Conservation (phyloP, 1,140 invertebrate genomes). For the Metaphire vulgaris region DNA sequence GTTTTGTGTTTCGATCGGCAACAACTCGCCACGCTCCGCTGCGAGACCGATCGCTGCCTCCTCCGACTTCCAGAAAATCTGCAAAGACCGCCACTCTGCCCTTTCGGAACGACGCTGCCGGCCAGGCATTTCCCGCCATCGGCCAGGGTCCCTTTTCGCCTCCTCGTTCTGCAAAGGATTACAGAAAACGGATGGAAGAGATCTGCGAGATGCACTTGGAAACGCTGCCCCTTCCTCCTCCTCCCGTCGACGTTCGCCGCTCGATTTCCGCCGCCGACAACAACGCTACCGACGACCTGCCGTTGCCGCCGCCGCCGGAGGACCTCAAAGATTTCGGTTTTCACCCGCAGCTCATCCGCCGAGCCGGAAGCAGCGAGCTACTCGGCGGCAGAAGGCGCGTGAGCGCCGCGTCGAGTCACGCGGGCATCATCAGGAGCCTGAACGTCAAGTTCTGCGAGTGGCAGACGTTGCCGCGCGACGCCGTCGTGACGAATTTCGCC, state of each 20-base stretch:
- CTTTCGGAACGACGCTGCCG: not conserved
- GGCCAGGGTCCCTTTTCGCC: not conserved
- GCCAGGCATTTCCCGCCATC: not conserved
- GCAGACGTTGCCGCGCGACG: not conserved
- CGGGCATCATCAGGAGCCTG: not conserved
- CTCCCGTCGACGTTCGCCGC: not conserved
- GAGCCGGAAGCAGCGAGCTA: not conserved
- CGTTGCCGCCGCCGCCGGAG: not conserved
- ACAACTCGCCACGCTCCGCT: no score
- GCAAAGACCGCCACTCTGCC: constrained; percentile 1
- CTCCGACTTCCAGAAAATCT: no score
- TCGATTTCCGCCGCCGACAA: not conserved
- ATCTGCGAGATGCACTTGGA: not conserved
- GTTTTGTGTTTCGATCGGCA: no score
- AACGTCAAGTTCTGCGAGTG: not conserved
- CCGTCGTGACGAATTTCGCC: not conserved
- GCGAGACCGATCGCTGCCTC: no score
- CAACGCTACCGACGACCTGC: not conserved
- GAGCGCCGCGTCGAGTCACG: not conserved
- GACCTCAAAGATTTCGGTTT: not conserved
- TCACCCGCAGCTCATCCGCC: not conserved
- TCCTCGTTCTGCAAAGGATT: not conserved
- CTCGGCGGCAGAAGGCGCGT: not conserved
- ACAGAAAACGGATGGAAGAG: not conserved
- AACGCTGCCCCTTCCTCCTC: not conserved